Percentiles rank a stretch among this genome's conserved stretches.
phyloP scores from a whole-genome alignment of 2,888 invertebrate species.

The Hemicrepidius hirtus region DNA sequence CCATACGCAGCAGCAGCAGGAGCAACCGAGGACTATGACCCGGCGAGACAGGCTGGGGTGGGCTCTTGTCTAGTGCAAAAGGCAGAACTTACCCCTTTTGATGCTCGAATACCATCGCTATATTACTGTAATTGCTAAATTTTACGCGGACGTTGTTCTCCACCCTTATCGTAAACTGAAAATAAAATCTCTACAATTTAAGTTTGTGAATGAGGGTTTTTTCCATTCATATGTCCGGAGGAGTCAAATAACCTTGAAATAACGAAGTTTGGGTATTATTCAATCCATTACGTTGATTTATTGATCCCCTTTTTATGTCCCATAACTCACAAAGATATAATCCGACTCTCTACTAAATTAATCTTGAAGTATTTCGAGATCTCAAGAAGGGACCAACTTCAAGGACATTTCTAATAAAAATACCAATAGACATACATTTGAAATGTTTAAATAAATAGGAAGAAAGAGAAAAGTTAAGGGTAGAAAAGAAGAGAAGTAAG shows the following conservation, averaged over 20 bases:
- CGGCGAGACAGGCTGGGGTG: slow-evolving; percentile 58
- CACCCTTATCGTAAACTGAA: slow-evolving; percentile 6
- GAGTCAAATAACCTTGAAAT: too few species aligned
- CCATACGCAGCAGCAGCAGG: slow-evolving; percentile 57
- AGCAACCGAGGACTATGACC: slow-evolving; percentile 59
- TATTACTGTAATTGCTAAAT: slow-evolving; percentile 37
- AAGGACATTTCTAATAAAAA: too few species aligned
- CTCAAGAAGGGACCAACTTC: too few species aligned
- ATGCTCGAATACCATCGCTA: slow-evolving; percentile 40
- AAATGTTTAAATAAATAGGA: too few species aligned
- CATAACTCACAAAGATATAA: too few species aligned
- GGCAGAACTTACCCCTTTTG: slow-evolving; percentile 46
- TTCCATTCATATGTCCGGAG: not conserved
- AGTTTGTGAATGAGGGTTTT: slow-evolving; percentile 4
- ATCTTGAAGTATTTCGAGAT: too few species aligned
- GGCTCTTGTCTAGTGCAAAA: slow-evolving; percentile 50
- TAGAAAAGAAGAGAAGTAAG: too few species aligned
- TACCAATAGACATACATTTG: too few species aligned
- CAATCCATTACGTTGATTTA: not conserved
- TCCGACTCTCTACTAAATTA: too few species aligned
- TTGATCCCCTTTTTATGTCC: too few species aligned
- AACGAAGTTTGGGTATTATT: too few species aligned
- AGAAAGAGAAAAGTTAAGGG: too few species aligned
- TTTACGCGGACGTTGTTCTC: slow-evolving; percentile 25
- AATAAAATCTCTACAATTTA: slow-evolving; percentile 8